phyloP scores from a whole-genome alignment of 2,113 vertebrate species.

The Charina bottae region DNA sequence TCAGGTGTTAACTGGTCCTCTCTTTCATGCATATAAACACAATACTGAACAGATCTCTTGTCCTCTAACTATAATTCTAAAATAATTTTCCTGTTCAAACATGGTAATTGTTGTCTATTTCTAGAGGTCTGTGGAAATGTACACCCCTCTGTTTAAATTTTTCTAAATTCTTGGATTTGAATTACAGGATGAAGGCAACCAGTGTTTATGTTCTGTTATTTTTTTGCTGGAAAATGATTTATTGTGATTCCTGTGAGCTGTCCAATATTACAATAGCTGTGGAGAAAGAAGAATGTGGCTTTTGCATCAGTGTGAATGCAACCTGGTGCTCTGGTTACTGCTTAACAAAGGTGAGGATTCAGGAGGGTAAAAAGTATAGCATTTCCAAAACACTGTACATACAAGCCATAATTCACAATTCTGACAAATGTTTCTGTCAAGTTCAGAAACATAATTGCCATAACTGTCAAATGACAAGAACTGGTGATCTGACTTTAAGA shows the following conservation, averaged over 20 bases:
- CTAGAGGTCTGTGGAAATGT: constrained; percentile 21
- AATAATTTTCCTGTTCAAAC: background rate
- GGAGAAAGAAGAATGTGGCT: constrained; percentile 84
- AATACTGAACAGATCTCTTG: constrained; percentile 25
- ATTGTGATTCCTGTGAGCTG: constrained; percentile 75
- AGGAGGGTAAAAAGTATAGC: background rate
- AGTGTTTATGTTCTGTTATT: constrained; percentile 77
- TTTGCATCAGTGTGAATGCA: constrained; percentile 79
- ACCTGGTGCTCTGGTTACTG: constrained; percentile 87
- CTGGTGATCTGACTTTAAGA: background rate
- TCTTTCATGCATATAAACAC: background rate
- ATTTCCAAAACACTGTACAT: background rate
- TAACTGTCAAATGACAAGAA: background rate
- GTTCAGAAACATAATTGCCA: background rate
- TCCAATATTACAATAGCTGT: constrained; percentile 81
- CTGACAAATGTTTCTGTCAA: accelerated
- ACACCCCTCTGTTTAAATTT: background rate
- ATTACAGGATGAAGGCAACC: constrained; percentile 76
- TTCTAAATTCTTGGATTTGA: constrained; percentile 33
- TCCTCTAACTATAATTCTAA: constrained; percentile 2
- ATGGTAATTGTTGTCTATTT: background rate
- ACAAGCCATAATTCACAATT: background rate
- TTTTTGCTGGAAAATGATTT: constrained; percentile 74
- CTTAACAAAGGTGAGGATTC: constrained; percentile 78
- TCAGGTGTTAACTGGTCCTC: background rate